Evolutionary conservation across 2,888 invertebrate species (phyloP).

Genomic region (Schizotus pectinicornis): DNA sequence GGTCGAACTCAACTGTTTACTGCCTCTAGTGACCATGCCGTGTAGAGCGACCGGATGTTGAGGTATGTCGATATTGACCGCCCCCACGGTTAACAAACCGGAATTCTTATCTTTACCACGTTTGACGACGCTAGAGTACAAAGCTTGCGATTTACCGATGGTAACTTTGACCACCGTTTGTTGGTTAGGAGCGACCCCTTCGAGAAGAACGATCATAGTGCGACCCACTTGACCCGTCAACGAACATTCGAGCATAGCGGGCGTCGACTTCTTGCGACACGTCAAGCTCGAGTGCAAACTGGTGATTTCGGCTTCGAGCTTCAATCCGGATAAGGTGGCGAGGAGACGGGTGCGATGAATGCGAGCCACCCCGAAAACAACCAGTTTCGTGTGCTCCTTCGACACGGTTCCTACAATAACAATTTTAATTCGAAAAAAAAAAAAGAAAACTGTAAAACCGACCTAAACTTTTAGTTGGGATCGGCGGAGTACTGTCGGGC

Average conservation of each 20-base stretch:
- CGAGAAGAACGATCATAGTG: conserved; percentile 89
- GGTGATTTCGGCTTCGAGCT: conserved; percentile 92
- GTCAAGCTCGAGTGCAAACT: conserved; percentile 90
- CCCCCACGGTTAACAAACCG: conserved; percentile 83
- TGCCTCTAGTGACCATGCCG: conserved; percentile 96
- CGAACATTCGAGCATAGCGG: conserved; percentile 74
- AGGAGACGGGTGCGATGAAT: conserved; percentile 85
- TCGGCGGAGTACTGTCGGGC: conserved; percentile 53
- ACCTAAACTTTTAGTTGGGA: conserved; percentile 3
- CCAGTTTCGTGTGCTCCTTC: conserved; percentile 74
- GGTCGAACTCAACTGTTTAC: conserved; percentile 90
- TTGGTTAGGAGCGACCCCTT: conserved; percentile 88
- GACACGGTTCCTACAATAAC: conserved; percentile 52
- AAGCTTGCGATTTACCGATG: conserved; percentile 89
- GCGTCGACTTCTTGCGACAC: conserved; percentile 83
- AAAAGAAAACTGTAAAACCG: too few species aligned
- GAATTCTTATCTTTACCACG: conserved; percentile 80
- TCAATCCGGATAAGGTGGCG: conserved; percentile 91
- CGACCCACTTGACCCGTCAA: conserved; percentile 89
- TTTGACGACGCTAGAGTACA: conserved; percentile 85
- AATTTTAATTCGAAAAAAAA: neutral
- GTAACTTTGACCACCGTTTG: conserved; percentile 94
- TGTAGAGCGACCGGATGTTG: conserved; percentile 98
- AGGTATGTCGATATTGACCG: conserved; percentile 91
- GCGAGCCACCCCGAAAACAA: conserved; percentile 86